A percentile compares a stretch with the other conserved stretches of the same genome.
These are phyloP conservation scores for Nebria salina DNA, from an alignment of 2,888 invertebrate genomes.

Conservation along the genomic window DNA sequence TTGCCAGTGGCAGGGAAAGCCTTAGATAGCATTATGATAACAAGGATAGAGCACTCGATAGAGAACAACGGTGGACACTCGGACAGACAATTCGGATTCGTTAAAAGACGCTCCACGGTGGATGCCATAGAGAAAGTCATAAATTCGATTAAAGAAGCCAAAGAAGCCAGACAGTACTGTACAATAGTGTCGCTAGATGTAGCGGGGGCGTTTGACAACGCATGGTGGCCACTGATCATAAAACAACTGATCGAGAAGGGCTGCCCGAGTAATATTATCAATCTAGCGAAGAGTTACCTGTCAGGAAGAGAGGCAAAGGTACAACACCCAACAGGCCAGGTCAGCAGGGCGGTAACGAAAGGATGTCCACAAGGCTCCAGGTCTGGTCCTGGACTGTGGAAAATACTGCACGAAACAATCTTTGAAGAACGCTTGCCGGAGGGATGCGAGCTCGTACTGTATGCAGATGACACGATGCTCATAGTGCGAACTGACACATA, in stretches of 20 bases:
- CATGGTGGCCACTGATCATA: conserved; percentile 44
- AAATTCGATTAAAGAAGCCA: conserved; percentile 14
- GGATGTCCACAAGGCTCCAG: conserved; percentile 46
- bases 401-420: conserved; percentile 35
- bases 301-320: neutral
- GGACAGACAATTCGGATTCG: conserved; percentile 32
- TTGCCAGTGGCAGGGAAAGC: conserved; percentile 38
- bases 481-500: neutral
- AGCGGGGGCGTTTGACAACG: conserved; percentile 53
- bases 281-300: conserved; percentile 24
- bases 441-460: conserved; percentile 36
- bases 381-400: conserved; percentile 43
- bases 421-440: conserved; percentile 16
- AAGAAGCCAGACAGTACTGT: conserved; percentile 34
- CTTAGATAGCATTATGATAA: conserved; percentile 27
- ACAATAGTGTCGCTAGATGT: conserved; percentile 48
- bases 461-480: conserved; percentile 47
- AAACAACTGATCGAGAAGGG: conserved; percentile 36
- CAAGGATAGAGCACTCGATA: conserved; percentile 16
- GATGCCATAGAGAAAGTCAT: conserved; percentile 37
- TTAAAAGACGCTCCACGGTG: conserved; percentile 16
- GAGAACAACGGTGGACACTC: neutral
- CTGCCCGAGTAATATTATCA: conserved; percentile 47
- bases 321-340: neutral
- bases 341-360: conserved; percentile 13